A percentile compares a stretch with the other conserved stretches of the same genome.
These are phyloP conservation scores for Gymnoscelis rufifasciata DNA, from an alignment of 2,888 invertebrate genomes.

Conservation along the genomic window DNA sequence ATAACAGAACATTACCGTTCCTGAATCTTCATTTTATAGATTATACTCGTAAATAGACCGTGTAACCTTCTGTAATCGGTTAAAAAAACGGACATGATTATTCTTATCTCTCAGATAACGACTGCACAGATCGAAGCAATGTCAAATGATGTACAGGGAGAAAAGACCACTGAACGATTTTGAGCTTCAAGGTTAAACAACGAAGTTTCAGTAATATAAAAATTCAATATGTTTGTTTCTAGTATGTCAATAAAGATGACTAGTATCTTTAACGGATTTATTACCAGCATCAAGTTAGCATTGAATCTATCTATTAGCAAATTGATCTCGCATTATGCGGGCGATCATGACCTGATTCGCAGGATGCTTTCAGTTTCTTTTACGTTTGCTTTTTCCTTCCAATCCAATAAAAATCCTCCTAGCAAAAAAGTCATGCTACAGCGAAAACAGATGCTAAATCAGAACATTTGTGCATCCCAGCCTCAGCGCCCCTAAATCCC, in stretches of 20 bases:
- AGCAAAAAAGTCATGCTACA: not conserved
- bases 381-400: no score
- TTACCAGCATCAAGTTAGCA: slow-evolving; percentile 7
- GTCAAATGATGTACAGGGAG: slow-evolving; percentile 4
- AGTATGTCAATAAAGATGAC: not conserved
- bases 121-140: slow-evolving; percentile 7
- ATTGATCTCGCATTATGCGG: slow-evolving; percentile 13
- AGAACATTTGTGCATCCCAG: slow-evolving; percentile 6
- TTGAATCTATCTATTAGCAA: slow-evolving; percentile 7
- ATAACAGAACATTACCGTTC: not conserved
- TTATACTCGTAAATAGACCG: no score
- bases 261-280: not conserved
- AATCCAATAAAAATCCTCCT: not conserved
- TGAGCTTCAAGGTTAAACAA: slow-evolving; percentile 6
- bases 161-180: not conserved
- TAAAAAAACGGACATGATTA: slow-evolving; percentile 1
- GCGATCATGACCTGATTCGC: slow-evolving; percentile 13
- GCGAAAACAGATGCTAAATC: not conserved
- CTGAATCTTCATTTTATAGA: not conserved
- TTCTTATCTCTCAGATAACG: slow-evolving; percentile 14
- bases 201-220: not conserved
- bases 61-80: no score
- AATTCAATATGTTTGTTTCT: not conserved
- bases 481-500: slow-evolving; percentile 37
- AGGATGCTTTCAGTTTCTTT: slow-evolving; percentile 1